Evolutionary conservation across 1,140 invertebrate genomes (phyloP), one percentile per base, ranked within the genome.

Genomic region (Galleria mellonella): DNA sequence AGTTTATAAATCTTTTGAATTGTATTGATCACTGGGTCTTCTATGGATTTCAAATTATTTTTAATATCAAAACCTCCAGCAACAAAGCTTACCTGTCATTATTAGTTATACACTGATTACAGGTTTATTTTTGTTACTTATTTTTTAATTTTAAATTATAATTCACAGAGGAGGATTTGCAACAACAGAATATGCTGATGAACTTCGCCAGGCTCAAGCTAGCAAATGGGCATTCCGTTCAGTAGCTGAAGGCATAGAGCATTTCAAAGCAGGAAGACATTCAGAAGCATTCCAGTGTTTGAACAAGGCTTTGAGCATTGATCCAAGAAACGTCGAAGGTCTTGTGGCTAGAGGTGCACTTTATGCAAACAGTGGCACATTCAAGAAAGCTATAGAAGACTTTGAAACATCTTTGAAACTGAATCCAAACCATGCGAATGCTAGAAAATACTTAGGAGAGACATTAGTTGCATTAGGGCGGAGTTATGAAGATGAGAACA

Each of bases 201-300:
- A 95, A 75, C 86, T 98, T 49, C 89, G 95, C 33, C 94, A 96
- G 83, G 89, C 91, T 27, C 97, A 98, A 86, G 95, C 96, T 13
- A 94, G 92, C 63, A 96, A 96, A 73, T 97, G 95, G 95, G 96
- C 96, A 10, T 95, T 96, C 77, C 91, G 94, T 64, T 95, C 93
- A 69, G 95, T 97, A 12, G 93, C 94, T 27, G 94, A 97, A 85
- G 97, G 97, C 47, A 97, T 98, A 57, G 92, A 94, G 70, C 92
- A 96, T 88, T 98, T 98, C 86, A 98, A 98, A 86, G 91, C 92
- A 44, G 95, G 95, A 31, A 90, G 94, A 65, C 92, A 96, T 68
- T 91, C 93, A 4, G 96, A 98, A 88, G 97, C 97, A 31, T 97
- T 98, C 86, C 96, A 98, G 73, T 96, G 95, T 69, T 88, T 98